Conservation (phyloP, 2,797 vertebrate species). For the Thamnophis elegans region DNA sequence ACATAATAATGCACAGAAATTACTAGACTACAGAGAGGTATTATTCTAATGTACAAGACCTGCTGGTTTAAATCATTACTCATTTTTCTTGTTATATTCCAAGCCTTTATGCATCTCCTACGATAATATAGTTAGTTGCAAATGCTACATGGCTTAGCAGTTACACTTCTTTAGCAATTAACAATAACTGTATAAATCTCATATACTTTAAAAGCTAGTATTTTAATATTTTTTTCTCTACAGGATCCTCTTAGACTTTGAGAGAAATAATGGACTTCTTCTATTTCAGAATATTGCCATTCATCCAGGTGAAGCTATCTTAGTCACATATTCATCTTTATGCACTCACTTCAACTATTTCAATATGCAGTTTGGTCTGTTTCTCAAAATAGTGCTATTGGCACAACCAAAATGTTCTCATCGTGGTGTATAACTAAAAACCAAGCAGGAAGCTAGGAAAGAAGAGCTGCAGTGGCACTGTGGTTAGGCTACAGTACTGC, state of each 20-base stretch:
- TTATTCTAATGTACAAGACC: background rate
- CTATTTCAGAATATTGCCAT: background rate
- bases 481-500: no score
- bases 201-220: background rate
- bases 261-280: background rate
- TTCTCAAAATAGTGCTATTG: background rate
- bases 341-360: background rate
- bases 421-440: background rate
- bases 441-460: background rate
- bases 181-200: background rate
- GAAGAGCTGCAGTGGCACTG: no score
- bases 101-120: background rate
- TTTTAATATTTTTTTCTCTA: background rate
- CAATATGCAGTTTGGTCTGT: background rate
- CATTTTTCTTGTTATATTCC: background rate
- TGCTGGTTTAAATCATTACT: background rate
- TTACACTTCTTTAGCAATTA: background rate
- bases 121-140: background rate
- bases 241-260: background rate
- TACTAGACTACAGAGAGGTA: background rate
- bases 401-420: background rate
- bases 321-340: background rate
- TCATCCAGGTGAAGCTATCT: background rate
- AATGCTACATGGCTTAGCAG: background rate
- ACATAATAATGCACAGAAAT: background rate